phyloP scores from a whole-genome alignment of 2,113 vertebrate species.

The Nibea coibor region DNA sequence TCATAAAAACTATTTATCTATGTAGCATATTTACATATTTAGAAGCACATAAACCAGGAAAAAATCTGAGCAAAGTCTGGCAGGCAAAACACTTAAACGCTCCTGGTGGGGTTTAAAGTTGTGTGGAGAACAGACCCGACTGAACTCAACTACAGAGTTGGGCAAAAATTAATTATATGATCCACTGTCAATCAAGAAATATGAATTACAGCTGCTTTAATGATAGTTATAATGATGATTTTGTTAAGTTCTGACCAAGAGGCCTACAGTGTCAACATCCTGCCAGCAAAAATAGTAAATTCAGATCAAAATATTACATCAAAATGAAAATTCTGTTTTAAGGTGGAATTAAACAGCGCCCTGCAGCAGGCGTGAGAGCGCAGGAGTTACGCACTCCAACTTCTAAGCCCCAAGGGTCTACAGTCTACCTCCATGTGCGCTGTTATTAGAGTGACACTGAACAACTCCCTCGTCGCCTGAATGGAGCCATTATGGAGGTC shows the following conservation, averaged over 20 bases:
- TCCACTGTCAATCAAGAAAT: neutral
- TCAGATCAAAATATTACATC: no score
- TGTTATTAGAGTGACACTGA: conserved; percentile 57
- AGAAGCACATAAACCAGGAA: no score
- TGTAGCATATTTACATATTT: no score
- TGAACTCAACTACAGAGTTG: no score
- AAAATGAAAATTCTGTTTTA: conserved; percentile 9
- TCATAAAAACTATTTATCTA: no score
- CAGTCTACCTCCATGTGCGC: conserved; percentile 23
- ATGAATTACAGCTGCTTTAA: neutral
- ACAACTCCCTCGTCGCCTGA: conserved; percentile 62
- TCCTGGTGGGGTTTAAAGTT: no score
- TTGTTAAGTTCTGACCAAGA: neutral
- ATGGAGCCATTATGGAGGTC: conserved; percentile 73
- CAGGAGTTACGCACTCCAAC: conserved; percentile 26
- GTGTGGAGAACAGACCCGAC: no score
- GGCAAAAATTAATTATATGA: no score
- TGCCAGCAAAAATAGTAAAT: no score
- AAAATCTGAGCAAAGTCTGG: no score
- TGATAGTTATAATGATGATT: neutral
- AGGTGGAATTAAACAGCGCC: conserved; percentile 8
- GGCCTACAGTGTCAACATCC: neutral
- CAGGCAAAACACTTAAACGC: no score
- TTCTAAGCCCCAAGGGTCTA: conserved; percentile 29
- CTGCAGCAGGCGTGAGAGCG: conserved; percentile 1